Evolutionary conservation across 2,888 invertebrate genomes (phyloP), one percentile per base, ranked within the genome.

Genomic region (Ernsta delagoae): DNA sequence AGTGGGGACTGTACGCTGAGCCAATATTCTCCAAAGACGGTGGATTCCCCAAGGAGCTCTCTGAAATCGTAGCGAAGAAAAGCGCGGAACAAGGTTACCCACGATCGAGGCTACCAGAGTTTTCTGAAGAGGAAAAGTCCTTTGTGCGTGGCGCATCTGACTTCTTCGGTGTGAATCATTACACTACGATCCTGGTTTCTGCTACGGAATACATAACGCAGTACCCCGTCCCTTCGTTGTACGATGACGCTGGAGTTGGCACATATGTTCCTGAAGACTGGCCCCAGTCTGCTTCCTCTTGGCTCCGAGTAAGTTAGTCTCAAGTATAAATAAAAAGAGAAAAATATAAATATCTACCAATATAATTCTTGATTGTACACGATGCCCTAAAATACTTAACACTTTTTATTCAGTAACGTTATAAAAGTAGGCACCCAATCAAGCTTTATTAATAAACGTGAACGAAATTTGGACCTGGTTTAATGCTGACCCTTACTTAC

Each of bases 131-230:
- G 57, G 85, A 87, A 70, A 77, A 75, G 7, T 73, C 72, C 0
- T 82, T 83, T 2, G 81, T 83, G 0, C 81, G 77, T 63, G 92
- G 92, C 2, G 24, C 86, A 0, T 73, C 77, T 0, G 92, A 92
- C 71, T 92, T 90, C 78, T 84, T 90, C 16, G 90, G 96, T 0
- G 87, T 97, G 3, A 97, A 97, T 78, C 94, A 96, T 70, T 97
- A 97, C 79, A 95, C 95, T 0, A 83, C 93, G 0, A 75, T 2
- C 0, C 43, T 82, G 3, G 67, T 85, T 7, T 84, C 85, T 0
- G 84, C 84, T 0, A 77, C 78, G 0, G 75, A 83, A 9, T 63
- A 82, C 24, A 77, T 78, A 11, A n/a, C 7, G 0, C 34, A 71
- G 0, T 16, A 74, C 5, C 65, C 75, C 0, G 80, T 82, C 1